Evolutionary conservation across 1,140 invertebrate genomes (phyloP).

Genomic region (Phymastichus coffea): DNA sequence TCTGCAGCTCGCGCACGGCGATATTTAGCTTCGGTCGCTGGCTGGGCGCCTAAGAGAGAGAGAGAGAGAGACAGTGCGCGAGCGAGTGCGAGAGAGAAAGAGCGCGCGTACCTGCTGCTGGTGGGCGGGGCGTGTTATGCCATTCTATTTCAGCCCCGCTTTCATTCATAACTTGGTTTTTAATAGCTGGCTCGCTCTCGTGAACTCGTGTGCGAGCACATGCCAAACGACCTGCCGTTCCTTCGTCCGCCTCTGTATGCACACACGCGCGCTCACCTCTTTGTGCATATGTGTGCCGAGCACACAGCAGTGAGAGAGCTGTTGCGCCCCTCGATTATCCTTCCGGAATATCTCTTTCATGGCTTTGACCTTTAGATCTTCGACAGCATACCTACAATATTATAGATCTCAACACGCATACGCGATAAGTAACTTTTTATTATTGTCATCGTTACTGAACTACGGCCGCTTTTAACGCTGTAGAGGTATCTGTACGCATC

Average conservation of each 20-base stretch:
- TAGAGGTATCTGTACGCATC: too few relatives aligned
- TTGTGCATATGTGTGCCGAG: slow-evolving; percentile 17
- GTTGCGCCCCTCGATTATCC: slow-evolving; percentile 5
- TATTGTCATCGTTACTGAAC: too few relatives aligned
- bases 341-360: neutral
- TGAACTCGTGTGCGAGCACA: neutral
- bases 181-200: slow-evolving; percentile 45
- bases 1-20: too few relatives aligned
- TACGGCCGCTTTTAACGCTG: too few relatives aligned
- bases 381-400: too few relatives aligned
- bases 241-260: slow-evolving; percentile 27
- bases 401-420: too few relatives aligned
- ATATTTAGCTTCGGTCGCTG: too few relatives aligned
- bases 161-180: slow-evolving; percentile 57
- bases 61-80: too few relatives aligned
- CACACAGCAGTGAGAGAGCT: neutral
- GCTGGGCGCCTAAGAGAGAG: too few relatives aligned
- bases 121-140: slow-evolving; percentile 50
- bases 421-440: too few relatives aligned
- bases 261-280: slow-evolving; percentile 27
- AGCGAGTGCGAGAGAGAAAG: too few relatives aligned
- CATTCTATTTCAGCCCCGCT: slow-evolving; percentile 56
- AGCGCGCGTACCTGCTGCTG: slow-evolving; percentile 28
- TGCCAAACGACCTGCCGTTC: slow-evolving; percentile 35
- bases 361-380: slow-evolving; percentile 2